These are phyloP conservation scores for Leguminivora glycinivorella DNA, from an alignment of 1,140 invertebrate genomes.

Conservation along the genomic window DNA sequence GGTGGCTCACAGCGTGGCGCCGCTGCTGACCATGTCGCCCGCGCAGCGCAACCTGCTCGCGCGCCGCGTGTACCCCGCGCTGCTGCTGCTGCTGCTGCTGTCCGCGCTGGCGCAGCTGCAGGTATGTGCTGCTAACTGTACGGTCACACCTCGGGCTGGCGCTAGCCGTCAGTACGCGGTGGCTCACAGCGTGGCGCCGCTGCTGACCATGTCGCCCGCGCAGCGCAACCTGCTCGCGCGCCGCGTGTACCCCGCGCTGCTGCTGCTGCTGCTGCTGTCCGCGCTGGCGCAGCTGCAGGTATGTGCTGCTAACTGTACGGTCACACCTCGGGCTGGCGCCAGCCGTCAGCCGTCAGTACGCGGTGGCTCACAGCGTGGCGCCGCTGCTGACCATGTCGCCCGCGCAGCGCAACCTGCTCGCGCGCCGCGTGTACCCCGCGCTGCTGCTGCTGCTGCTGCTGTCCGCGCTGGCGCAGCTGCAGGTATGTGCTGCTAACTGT, in stretches of 20 bases:
- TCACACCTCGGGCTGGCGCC: slow-evolving; percentile 94
- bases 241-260: slow-evolving; percentile 94
- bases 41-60: slow-evolving; percentile 88
- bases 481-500: slow-evolving; percentile 72
- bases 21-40: slow-evolving; percentile 86
- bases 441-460: slow-evolving; percentile 86
- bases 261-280: slow-evolving; percentile 85
- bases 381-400: slow-evolving; percentile 88
- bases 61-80: slow-evolving; percentile 94
- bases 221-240: slow-evolving; percentile 89
- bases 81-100: slow-evolving; percentile 86
- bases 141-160: too few relatives aligned
- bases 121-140: slow-evolving; percentile 47
- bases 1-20: slow-evolving; percentile 90
- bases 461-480: slow-evolving; percentile 86
- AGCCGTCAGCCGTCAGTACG: slow-evolving; percentile 94
- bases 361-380: slow-evolving; percentile 89
- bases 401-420: slow-evolving; percentile 87
- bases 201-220: slow-evolving; percentile 73
- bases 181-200: not conserved
- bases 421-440: slow-evolving; percentile 94
- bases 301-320: too few relatives aligned
- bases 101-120: slow-evolving; percentile 87
- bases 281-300: slow-evolving; percentile 87
- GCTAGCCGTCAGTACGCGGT: too few relatives aligned